Conservation (phyloP, 2,888 invertebrate species). For the Sturmia bella region DNA sequence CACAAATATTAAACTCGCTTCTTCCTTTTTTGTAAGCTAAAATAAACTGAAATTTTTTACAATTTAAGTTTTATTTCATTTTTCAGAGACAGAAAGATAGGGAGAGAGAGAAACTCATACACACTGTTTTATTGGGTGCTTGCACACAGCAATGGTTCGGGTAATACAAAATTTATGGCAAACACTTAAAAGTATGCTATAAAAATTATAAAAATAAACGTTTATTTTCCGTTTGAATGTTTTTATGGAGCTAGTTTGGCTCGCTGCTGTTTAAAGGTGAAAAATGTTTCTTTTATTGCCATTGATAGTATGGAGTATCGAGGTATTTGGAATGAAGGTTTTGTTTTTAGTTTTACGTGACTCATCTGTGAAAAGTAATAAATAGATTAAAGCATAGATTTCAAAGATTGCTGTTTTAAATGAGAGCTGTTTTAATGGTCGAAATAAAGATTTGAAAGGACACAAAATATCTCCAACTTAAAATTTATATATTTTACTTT, state of each 20-base stretch:
- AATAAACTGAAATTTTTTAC: slow-evolving; percentile 11
- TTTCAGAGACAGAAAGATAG: neutral
- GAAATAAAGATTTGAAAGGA: too few relatives aligned
- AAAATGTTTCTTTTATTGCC: neutral
- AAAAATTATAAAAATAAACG: slow-evolving; percentile 22
- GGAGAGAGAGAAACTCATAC: neutral
- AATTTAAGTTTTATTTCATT: slow-evolving; percentile 6
- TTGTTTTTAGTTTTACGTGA: neutral
- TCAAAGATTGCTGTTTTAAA: too few relatives aligned
- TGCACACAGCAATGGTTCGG: neutral
- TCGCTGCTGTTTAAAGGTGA: neutral
- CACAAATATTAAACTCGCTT: neutral
- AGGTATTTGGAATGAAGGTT: too few relatives aligned
- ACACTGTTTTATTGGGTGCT: neutral
- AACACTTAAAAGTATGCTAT: slow-evolving; percentile 63
- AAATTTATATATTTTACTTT: too few relatives aligned
- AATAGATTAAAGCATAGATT: too few relatives aligned
- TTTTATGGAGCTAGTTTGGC: neutral
- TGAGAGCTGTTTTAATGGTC: too few relatives aligned
- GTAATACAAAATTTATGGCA: slow-evolving; percentile 42
- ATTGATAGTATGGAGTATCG: slow-evolving; percentile 16
- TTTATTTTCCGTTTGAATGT: slow-evolving; percentile 12
- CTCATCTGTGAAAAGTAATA: neutral
- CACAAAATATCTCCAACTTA: too few relatives aligned
- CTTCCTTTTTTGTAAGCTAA: neutral